These are phyloP conservation scores for Glareola pratincola DNA, from an alignment of 2,113 vertebrate species.

Conservation along the genomic window DNA sequence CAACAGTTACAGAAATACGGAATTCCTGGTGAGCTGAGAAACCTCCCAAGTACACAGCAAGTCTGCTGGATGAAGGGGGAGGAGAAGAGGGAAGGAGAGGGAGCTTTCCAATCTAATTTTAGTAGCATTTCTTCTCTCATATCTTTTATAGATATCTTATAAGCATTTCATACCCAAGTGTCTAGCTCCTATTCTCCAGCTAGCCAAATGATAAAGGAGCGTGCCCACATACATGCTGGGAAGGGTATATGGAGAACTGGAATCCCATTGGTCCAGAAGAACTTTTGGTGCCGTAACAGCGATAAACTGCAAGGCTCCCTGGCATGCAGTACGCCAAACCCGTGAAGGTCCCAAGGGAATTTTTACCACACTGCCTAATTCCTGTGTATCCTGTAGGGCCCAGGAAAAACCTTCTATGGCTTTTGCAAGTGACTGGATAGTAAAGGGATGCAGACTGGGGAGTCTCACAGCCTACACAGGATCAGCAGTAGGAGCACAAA, in stretches of 20 bases:
- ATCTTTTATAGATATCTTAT: background rate
- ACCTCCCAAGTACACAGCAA: background rate
- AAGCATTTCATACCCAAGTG: background rate
- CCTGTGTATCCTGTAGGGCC: background rate
- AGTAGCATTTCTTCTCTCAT: background rate
- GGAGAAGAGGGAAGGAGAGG: background rate
- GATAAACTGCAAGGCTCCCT: background rate
- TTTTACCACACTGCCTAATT: background rate
- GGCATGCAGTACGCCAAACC: background rate
- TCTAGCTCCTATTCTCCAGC: background rate
- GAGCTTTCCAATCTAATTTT: background rate
- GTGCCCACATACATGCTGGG: rapidly evolving
- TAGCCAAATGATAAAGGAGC: background rate
- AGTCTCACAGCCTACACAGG: background rate
- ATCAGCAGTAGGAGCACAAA: background rate
- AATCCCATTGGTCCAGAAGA: background rate
- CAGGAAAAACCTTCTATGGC: background rate
- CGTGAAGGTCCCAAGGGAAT: background rate
- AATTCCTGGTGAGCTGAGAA: background rate
- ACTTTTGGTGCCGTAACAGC: background rate
- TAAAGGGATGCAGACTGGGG: background rate
- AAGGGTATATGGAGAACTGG: background rate
- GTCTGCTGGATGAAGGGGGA: background rate
- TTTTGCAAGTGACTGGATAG: background rate
- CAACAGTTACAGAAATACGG: background rate